Evolutionary conservation across 2,113 vertebrate species (phyloP).

Genomic region (Rynchops niger): DNA sequence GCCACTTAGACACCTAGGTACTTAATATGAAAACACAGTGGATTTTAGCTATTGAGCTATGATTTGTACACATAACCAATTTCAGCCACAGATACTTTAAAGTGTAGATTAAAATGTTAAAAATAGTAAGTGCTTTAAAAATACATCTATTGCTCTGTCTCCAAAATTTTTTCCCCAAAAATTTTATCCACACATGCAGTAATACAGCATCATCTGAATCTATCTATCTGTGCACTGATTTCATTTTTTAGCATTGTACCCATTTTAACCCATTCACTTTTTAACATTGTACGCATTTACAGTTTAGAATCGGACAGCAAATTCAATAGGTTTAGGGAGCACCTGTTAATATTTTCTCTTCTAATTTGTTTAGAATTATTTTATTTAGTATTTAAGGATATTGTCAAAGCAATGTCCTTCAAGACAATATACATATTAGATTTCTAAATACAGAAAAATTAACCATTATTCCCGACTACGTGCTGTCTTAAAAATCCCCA

Average conservation of each 20-base stretch:
- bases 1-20: background rate
- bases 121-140: background rate
- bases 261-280: background rate
- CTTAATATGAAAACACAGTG: background rate
- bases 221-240: background rate
- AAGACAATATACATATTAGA: background rate
- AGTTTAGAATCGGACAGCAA: background rate
- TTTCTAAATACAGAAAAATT: background rate
- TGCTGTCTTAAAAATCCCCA: background rate
- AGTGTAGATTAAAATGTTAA: background rate
- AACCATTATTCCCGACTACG: background rate
- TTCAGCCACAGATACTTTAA: background rate
- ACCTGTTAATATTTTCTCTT: background rate
- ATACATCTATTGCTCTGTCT: background rate
- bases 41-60: background rate
- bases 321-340: background rate
- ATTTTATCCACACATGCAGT: background rate
- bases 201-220: background rate
- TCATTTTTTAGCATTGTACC: background rate
- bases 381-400: background rate
- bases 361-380: background rate
- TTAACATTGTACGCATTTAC: background rate
- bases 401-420: background rate
- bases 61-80: background rate
- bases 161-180: background rate